A percentile compares a stretch with the other conserved stretches of the same genome.
These are phyloP conservation scores for Hemitrygon akajei DNA, from an alignment of 2,797 vertebrate species.

Conservation along the genomic window DNA sequence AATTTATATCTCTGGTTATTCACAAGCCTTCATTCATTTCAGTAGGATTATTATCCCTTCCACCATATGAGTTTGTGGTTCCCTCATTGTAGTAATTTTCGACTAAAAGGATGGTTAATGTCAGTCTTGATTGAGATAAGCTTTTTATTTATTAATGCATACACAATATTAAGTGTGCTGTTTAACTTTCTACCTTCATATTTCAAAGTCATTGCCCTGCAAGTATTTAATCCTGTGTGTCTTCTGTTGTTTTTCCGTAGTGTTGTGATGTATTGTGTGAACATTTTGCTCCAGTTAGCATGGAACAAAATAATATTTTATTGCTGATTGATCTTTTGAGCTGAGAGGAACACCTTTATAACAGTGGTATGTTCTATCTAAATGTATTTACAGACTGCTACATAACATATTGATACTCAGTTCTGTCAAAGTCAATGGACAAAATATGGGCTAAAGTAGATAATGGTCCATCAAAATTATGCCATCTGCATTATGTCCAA, in stretches of 20 bases:
- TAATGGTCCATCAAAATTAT: neutral
- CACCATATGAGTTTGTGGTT: neutral
- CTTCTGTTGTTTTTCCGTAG: neutral
- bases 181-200: neutral
- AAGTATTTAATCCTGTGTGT: neutral
- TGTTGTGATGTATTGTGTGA: neutral
- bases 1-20: neutral
- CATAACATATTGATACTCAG: neutral
- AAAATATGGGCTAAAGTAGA: neutral
- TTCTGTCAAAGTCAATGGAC: neutral
- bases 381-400: neutral
- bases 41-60: neutral
- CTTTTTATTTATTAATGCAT: slow-evolving; percentile 1
- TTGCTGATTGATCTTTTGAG: neutral
- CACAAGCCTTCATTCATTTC: neutral
- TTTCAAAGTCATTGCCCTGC: neutral
- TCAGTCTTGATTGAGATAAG: neutral
- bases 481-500: neutral
- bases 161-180: slow-evolving; percentile 2
- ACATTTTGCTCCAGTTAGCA: neutral
- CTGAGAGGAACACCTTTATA: neutral
- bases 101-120: neutral
- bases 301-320: neutral
- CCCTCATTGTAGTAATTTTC: neutral
- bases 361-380: neutral